Evolutionary conservation across 2,888 invertebrate species (phyloP), one percentile per base, ranked within the genome.

Genomic region (Parelbella ahira): DNA sequence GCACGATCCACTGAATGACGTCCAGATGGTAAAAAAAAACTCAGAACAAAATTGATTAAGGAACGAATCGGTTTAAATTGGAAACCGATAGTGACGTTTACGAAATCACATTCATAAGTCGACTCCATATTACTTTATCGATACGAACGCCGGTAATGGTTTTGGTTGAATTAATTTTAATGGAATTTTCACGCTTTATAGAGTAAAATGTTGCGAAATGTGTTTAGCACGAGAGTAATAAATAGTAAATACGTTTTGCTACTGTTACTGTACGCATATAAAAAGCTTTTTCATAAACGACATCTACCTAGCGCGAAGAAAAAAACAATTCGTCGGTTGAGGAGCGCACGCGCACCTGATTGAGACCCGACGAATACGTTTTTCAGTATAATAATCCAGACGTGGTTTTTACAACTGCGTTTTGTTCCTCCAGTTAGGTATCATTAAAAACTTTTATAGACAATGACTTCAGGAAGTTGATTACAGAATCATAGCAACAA

Each of bases 41-140:
- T 70, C 76, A 74, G 66, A 79, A 83, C 76, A 78, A 80, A 82
- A 86, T 82, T 82, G 84, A 83, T 83, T 84, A 83, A 83, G 84
- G 84, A 88, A 87, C 87, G 87, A 88, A 88, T 88, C 77, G 87
- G 71, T 78, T 82, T 84, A 86, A 86, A 87, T 88, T 87, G 86
- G 80, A 87, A 86, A 83, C 72, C 84, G 86, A 86, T 86, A 84
- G 84, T 84, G 84, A 82, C 75, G 81, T 84, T 87, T 81, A n/a
- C 80, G 84, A 86, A 84, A 84, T 80, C 79, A 84, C 83, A 86
- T 86, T 86, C 86, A 86, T 86, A 84, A 86, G 86, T 82, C 70
- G 60, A 76, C 69, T 79, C 71, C 65, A 80, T 79, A 82, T 82
- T 82, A 82, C 80, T 82, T 86, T 84, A 86, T 83, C 86, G 86